Base-by-base conservation (phyloP, 2,113 vertebrate species). In the Rostratula benghalensis region DNA sequence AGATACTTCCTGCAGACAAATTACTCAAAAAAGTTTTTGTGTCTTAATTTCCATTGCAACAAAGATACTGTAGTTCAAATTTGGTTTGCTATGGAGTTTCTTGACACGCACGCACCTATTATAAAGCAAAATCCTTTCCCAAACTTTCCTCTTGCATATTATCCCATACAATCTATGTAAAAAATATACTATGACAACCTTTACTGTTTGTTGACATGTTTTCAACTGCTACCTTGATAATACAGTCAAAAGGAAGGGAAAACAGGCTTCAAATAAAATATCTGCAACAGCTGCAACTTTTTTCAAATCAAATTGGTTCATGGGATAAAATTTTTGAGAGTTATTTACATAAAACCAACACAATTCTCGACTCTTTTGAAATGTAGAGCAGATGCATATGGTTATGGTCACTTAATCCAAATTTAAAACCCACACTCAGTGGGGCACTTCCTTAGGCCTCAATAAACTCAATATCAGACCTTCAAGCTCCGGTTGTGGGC, bases 1-100 rank as follows among this genome's bases (percentile, higher is more conserved):
- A 93, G 56, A 35, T 22, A 86, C 15, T 74, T 87, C 35, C 73
- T 90, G 84, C 54, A 57, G 20, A 41, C 14, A 94, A 67, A 48
- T 37, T 53, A 81, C 11, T 94, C 5, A 90, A 79, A 96, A 97
- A 93, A 37, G 5, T 21, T 24, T 59, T 10, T 35, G 33, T 23
- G 61, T 83, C 16, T 39, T 73, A 70, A 93, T 60, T 80, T 60
- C 64, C 53, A 85, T 1, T 82, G 37, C 48, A 94, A 92, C 54
- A 89, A 15, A 94, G 64, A 82, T 30, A 94, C 89, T 5, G 70
- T 28, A 91, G 61, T 37, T 95, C 90, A 82, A 94, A 87, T 56
- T 41, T 89, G 23, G 59, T 69, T 88, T 93, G 33, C 13, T 90
- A 53, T 9, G 17, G 39, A 79, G 68, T 70, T 91, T 61, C 46